Percentiles rank a stretch among this genome's conserved stretches.
Evolutionary conservation across 2,797 vertebrate species (phyloP).

Genomic region (Bovichtus variegatus): DNA sequence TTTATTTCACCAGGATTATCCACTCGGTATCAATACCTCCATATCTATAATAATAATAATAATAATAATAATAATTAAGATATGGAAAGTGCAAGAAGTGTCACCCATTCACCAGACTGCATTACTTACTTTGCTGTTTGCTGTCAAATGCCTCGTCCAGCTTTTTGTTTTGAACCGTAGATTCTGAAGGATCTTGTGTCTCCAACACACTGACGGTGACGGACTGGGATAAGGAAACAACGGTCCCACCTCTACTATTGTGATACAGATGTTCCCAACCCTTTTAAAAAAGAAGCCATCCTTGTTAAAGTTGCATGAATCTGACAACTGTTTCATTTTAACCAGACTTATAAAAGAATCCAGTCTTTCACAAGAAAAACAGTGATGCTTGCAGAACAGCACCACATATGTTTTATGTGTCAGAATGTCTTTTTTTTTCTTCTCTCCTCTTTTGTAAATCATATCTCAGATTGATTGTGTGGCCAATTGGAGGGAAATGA

Average conservation of each 20-base stretch:
- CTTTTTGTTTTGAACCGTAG: not conserved
- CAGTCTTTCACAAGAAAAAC: not conserved
- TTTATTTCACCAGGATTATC: not conserved
- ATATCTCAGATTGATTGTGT: not conserved
- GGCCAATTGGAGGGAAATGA: not conserved
- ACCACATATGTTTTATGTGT: not conserved
- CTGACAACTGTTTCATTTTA: not conserved
- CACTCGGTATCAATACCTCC: not conserved
- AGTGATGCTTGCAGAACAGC: not conserved
- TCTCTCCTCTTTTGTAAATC: not conserved
- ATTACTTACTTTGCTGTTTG: constrained; percentile 30
- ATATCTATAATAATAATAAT: no score
- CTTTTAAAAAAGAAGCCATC: not conserved
- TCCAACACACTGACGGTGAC: constrained; percentile 8
- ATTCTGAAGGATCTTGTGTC: constrained; percentile 1
- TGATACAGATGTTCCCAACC: not conserved
- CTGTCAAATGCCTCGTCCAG: constrained; percentile 19
- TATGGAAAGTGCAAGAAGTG: constrained; percentile 15
- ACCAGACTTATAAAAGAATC: not conserved
- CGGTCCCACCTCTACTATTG: not conserved
- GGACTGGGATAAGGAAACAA: not conserved
- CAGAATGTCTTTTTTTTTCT: not conserved
- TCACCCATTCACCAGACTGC: constrained; percentile 18
- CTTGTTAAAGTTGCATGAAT: not conserved
- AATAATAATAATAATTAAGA: no score